Conservation (phyloP, 2,113 vertebrate genomes). For the Hypomesus transpacificus region DNA sequence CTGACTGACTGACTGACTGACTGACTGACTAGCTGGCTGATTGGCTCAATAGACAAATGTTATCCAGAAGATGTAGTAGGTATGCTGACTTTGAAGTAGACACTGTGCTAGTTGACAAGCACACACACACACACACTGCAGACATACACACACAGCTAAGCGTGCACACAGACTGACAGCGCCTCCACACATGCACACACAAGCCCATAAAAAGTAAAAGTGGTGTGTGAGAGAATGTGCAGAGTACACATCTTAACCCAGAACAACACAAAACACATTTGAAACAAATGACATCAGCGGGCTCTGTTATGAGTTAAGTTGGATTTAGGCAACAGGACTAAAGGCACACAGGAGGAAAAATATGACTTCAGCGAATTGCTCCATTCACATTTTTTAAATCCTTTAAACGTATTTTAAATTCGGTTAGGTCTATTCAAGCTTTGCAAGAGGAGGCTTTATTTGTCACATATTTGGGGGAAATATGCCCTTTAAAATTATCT, state of each 20-base stretch:
- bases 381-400: too few species aligned
- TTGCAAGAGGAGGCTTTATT: too few species aligned
- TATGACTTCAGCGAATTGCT: too few species aligned
- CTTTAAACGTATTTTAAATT: too few species aligned
- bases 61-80: background rate
- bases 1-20: background rate
- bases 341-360: background rate
- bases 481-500: too few species aligned
- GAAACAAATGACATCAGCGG: conserved; percentile 44
- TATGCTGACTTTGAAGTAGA: background rate
- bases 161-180: conserved; percentile 4
- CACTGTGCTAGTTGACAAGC: conserved; percentile 1
- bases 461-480: too few species aligned
- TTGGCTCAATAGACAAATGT: background rate
- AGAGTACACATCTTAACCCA: conserved; percentile 35
- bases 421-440: too few species aligned
- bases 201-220: conserved; percentile 29
- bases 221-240: conserved; percentile 38
- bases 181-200: background rate
- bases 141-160: conserved; percentile 9
- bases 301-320: conserved; percentile 44
- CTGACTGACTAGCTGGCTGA: background rate
- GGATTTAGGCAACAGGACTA: background rate
- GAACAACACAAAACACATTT: conserved; percentile 50
- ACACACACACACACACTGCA: background rate